Percentiles rank a stretch among this genome's conserved stretches.
These are phyloP conservation scores for Syngnathus rostellatus DNA, from an alignment of 2,797 vertebrate species.

Conservation along the genomic window DNA sequence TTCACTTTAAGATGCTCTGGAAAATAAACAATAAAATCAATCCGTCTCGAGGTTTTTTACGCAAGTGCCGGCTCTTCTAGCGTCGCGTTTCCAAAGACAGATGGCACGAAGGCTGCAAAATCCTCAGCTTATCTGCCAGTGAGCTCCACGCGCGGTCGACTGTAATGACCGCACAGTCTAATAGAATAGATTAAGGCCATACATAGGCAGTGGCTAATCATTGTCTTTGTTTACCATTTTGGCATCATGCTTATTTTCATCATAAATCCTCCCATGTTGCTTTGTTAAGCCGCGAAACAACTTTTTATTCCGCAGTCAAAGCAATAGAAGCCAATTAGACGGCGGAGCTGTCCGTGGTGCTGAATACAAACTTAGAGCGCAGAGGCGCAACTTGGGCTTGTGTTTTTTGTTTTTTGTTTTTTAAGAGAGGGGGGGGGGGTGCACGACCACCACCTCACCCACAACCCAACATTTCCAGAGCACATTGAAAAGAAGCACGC, in stretches of 20 bases:
- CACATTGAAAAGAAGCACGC: background rate
- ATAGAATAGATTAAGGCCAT: slow-evolving; percentile 9
- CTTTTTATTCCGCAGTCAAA: background rate
- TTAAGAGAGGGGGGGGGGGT: no score
- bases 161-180: slow-evolving; percentile 25
- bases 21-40: slow-evolving; percentile 6
- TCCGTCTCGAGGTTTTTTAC: slow-evolving; percentile 11
- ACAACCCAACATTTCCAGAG: background rate
- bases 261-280: background rate
- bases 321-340: background rate
- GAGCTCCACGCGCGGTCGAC: slow-evolving; percentile 28
- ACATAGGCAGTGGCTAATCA: background rate
- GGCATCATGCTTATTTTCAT: background rate
- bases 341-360: slow-evolving; percentile 64
- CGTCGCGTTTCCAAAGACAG: slow-evolving; percentile 43
- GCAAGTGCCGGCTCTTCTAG: slow-evolving; percentile 2
- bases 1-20: slow-evolving; percentile 1
- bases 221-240: background rate
- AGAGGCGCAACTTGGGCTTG: no score
- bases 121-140: slow-evolving; percentile 56
- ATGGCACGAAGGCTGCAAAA: slow-evolving; percentile 53
- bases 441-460: background rate
- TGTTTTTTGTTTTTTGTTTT: background rate
- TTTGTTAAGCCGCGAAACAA: background rate
- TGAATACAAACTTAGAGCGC: slow-evolving; percentile 36